These are phyloP conservation scores for Heliothis peltigera DNA, from an alignment of 2,888 invertebrate genomes.

Conservation along the genomic window DNA sequence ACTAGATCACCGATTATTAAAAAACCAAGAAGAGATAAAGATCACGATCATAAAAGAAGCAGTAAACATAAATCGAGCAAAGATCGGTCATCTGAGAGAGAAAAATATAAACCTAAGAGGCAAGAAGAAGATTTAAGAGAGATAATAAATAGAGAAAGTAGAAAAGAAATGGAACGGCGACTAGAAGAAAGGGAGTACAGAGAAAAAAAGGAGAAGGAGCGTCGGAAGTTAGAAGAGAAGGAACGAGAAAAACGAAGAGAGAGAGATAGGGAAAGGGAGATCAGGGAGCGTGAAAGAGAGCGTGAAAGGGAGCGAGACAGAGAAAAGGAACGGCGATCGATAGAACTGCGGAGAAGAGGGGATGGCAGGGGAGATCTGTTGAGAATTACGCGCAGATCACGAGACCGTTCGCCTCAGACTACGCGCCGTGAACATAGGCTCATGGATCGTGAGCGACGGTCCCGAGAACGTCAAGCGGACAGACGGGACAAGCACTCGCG, in stretches of 20 bases:
- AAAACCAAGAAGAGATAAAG: constrained; percentile 79
- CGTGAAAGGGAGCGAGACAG: constrained; percentile 64
- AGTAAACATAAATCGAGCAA: constrained; percentile 81
- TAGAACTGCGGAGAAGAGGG: constrained; percentile 59
- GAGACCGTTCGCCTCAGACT: constrained; percentile 57
- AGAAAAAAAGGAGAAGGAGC: constrained; percentile 73
- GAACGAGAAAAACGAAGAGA: constrained; percentile 66
- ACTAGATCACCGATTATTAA: constrained; percentile 85
- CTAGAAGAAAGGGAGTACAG: constrained; percentile 69
- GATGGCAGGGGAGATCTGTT: constrained; percentile 45
- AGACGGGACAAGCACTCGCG: constrained; percentile 73
- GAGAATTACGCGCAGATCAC: constrained; percentile 71
- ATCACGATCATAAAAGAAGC: constrained; percentile 75
- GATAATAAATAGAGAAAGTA: constrained; percentile 78
- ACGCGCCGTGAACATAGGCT: constrained; percentile 60
- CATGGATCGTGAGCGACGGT: constrained; percentile 60
- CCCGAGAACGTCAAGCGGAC: constrained; percentile 66
- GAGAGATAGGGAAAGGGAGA: constrained; percentile 69
- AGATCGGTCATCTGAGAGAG: constrained; percentile 74
- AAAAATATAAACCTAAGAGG: constrained; percentile 73
- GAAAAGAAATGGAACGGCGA: constrained; percentile 74
- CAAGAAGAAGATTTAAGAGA: constrained; percentile 84
- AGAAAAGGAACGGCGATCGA: constrained; percentile 55
- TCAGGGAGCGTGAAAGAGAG: constrained; percentile 68
- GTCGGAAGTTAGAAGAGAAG: constrained; percentile 71